Base-by-base conservation (phyloP, 2,113 vertebrate species). In the Arvicanthis niloticus region DNA sequence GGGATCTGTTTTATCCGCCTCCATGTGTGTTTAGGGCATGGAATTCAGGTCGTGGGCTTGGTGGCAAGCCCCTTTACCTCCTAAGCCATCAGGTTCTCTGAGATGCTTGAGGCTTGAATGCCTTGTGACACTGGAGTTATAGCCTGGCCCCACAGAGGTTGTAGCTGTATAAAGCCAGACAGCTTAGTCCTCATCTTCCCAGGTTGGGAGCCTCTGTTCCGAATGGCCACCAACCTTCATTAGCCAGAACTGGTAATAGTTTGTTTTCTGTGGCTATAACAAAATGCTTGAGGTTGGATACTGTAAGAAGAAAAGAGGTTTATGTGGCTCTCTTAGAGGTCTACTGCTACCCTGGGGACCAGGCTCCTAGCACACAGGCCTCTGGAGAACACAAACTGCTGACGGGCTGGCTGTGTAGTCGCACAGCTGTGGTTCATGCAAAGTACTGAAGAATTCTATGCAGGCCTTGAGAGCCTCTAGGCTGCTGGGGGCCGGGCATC, bases 371-470 rank as follows among this genome's bases (percentile, higher is more conserved):
- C 29, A 17, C 42, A 3, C 7, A 6, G 62, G 3, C 16, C 34
- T 80, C 19, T 60, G 40, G 26, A 76, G 51, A 26, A 7, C 67
- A n/a, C 62, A 29, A 12, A 7, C 34, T 4, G 3, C 4, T 5
- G 40, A 22, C 22, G 10, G 26, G 13, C 80, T 29, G 2, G 1
- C 37, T 40, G 22, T 5, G 0, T 45, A 1, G 29, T 0, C 22
- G 40, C 68, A 4, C 3, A 0, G 2, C 48, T 29, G 65, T 16
- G 13, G 16, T 26, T 9, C 17, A 40, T 11, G 15, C 15, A 5
- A 73, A 37, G 22, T 1, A 0, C 51, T 40, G 24, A n/a, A 73
- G 85, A 22, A 87, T 37, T 51, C 31, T 48, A 12, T 2, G 4
- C 37, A 42, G 68, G 67, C 51, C 53, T 19, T 3, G 4, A 70